These are phyloP conservation scores for Archips crataeganus DNA, from an alignment of 2,888 invertebrate genomes.

Conservation along the genomic window DNA sequence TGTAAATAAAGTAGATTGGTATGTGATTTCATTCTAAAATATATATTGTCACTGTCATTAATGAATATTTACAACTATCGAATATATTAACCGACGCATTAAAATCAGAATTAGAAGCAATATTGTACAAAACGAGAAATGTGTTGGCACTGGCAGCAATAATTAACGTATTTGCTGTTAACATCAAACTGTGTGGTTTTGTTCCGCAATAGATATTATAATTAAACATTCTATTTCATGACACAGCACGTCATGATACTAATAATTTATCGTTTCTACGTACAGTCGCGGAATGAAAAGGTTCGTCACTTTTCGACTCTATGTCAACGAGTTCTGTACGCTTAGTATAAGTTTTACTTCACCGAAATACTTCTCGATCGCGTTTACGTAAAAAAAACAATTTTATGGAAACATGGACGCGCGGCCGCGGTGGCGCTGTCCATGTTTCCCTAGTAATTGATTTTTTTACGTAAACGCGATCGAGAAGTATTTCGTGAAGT, in stretches of 20 bases:
- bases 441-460: no score
- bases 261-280: background rate
- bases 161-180: slow-evolving; percentile 2
- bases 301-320: no score
- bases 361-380: no score
- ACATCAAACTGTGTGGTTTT: slow-evolving; percentile 3
- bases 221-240: background rate
- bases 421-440: no score
- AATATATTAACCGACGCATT: background rate
- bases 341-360: no score
- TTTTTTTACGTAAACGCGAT: no score
- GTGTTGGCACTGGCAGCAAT: background rate
- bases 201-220: background rate
- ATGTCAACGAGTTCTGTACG: no score
- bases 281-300: no score
- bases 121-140: slow-evolving; percentile 1
- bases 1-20: background rate
- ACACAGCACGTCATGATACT: background rate
- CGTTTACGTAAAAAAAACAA: no score
- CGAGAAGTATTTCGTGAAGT: no score
- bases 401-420: no score
- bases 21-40: background rate
- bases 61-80: background rate
- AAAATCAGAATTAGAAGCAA: background rate
- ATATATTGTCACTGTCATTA: background rate